A percentile compares a stretch with the other conserved stretches of the same genome.
Conservation (phyloP, 1,140 invertebrate species). For the Drosophila gunungcola region DNA sequence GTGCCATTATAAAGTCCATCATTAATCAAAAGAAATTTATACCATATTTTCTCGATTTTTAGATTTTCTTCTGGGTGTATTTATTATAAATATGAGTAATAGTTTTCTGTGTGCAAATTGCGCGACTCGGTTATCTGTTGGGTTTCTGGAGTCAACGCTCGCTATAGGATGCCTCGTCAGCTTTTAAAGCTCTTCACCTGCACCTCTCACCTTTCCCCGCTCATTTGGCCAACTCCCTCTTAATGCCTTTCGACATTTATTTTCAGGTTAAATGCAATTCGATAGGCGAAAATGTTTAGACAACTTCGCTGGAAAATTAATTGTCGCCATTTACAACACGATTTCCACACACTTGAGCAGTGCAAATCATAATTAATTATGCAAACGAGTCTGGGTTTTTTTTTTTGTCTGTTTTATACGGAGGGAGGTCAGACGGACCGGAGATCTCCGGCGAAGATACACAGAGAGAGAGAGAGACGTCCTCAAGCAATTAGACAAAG, state of each 20-base stretch:
- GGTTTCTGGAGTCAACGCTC: constrained; percentile 21
- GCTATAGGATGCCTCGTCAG: constrained; percentile 28
- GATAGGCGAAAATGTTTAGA: constrained; percentile 53
- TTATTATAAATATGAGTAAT: background rate
- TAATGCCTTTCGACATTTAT: constrained; percentile 31
- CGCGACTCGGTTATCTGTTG: background rate
- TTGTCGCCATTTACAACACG: constrained; percentile 58
- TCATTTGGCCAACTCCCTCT: background rate
- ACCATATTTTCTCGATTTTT: no score
- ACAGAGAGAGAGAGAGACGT: constrained; percentile 10
- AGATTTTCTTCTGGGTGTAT: no score
- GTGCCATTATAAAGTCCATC: no score
- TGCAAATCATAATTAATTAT: constrained; percentile 74
- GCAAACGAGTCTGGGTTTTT: constrained; percentile 39
- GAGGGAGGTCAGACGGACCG: constrained; percentile 1
- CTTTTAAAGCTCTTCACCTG: constrained; percentile 16
- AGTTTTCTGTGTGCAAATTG: background rate
- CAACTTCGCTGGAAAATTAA: constrained; percentile 70
- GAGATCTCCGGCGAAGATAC: background rate
- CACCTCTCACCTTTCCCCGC: constrained; percentile 19
- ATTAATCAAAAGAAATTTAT: no score
- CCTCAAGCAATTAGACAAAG: constrained; percentile 58
- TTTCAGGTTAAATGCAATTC: constrained; percentile 68
- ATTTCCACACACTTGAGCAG: constrained; percentile 40
- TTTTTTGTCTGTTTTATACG: constrained; percentile 3